Percentiles rank a stretch among this genome's conserved stretches.
Conservation (phyloP, 2,888 invertebrate genomes). For the Baccha elongata region DNA sequence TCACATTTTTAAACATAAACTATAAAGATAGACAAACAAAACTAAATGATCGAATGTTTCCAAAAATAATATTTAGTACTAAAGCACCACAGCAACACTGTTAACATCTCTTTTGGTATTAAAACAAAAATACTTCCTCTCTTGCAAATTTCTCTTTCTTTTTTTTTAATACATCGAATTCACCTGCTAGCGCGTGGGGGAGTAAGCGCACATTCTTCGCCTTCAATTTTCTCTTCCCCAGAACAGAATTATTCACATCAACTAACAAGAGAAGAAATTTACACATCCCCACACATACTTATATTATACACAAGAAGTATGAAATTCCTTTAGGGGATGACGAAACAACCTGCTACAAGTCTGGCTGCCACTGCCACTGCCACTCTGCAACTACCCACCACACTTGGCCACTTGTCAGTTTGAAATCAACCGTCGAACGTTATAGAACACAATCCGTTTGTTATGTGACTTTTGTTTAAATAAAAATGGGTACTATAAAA, state of each 20-base stretch:
- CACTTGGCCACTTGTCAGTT: conserved; percentile 71
- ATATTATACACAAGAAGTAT: background rate
- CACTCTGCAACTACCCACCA: conserved; percentile 43
- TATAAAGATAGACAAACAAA: background rate
- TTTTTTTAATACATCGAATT: conserved; percentile 25
- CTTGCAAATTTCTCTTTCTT: conserved; percentile 47
- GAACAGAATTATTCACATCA: too few relatives aligned
- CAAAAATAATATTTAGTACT: conserved; percentile 27
- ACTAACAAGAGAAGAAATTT: conserved; percentile 12
- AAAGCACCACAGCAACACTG: conserved; percentile 58
- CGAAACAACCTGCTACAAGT: conserved; percentile 61
- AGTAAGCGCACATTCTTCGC: conserved; percentile 49
- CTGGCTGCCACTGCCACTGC: background rate
- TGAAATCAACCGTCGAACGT: conserved; percentile 63
- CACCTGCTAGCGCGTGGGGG: conserved; percentile 58
- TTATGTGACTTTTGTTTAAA: conserved; percentile 14
- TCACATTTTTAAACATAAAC: conserved; percentile 3
- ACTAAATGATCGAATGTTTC: conserved; percentile 13
- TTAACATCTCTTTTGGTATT: background rate
- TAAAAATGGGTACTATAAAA: conserved; percentile 45
- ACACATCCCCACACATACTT: conserved; percentile 27
- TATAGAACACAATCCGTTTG: conserved; percentile 37
- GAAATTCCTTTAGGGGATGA: conserved; percentile 72
- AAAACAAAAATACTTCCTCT: background rate
- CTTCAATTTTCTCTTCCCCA: conserved; percentile 31